These are phyloP conservation scores for Crenuchus spilurus DNA, from an alignment of 2,797 vertebrate species.

Conservation along the genomic window DNA sequence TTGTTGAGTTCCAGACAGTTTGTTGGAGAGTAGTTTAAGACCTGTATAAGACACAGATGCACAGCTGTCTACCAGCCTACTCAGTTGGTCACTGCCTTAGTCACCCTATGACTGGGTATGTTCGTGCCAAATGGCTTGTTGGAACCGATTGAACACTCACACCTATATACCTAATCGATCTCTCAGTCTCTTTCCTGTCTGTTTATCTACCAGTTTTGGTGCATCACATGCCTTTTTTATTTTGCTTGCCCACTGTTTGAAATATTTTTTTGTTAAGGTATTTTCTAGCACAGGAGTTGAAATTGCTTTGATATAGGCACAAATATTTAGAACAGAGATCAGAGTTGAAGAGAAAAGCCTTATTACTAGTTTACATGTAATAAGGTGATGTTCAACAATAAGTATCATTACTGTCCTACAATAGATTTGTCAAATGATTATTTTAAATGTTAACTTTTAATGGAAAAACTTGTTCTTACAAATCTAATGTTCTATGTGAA, in stretches of 20 bases:
- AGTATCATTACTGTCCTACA: too few species aligned
- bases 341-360: not conserved
- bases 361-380: not conserved
- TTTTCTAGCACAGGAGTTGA: not conserved
- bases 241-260: constrained; percentile 12
- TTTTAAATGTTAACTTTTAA: too few species aligned
- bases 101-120: constrained; percentile 60
- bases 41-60: constrained; percentile 51
- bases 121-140: constrained; percentile 51
- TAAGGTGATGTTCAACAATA: too few species aligned
- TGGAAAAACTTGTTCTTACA: too few species aligned
- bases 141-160: constrained; percentile 32
- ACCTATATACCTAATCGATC: constrained; percentile 4
- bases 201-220: constrained; percentile 44
- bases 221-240: constrained; percentile 44
- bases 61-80: constrained; percentile 60
- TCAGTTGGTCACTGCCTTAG: constrained; percentile 54
- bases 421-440: too few species aligned
- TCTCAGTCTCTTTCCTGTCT: constrained; percentile 34
- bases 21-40: constrained; percentile 46
- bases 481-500: too few species aligned
- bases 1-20: constrained; percentile 25
- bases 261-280: constrained; percentile 4
- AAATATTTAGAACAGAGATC: not conserved
- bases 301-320: too few species aligned